Evolutionary conservation across 2,113 vertebrate species (phyloP).

Genomic region (Plecotus auritus): DNA sequence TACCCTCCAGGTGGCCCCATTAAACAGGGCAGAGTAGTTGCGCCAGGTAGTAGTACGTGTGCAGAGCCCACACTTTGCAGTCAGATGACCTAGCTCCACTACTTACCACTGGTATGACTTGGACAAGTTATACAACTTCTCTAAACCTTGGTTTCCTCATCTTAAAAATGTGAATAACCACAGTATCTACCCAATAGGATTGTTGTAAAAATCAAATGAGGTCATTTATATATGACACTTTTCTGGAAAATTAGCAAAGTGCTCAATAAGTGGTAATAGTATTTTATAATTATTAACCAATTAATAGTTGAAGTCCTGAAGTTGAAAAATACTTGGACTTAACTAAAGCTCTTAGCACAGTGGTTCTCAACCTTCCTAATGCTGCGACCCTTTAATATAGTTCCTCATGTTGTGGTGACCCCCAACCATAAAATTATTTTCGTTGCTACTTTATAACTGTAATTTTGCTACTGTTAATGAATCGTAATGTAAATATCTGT

Average conservation of each 20-base stretch:
- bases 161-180: background rate
- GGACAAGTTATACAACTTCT: background rate
- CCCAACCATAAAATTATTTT: too few relatives aligned
- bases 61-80: background rate
- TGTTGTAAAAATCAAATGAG: background rate
- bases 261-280: background rate
- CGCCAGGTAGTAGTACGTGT: background rate
- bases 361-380: too few relatives aligned
- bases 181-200: background rate
- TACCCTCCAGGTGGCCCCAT: background rate
- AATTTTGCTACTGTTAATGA: too few relatives aligned
- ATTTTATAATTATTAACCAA: constrained; percentile 34
- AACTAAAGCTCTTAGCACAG: background rate
- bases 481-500: too few relatives aligned
- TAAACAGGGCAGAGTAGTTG: background rate
- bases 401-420: too few relatives aligned
- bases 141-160: background rate
- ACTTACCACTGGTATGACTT: background rate
- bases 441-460: too few relatives aligned
- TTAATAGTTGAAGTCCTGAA: constrained; percentile 10
- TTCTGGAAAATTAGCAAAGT: constrained; percentile 7
- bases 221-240: background rate
- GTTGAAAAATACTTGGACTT: background rate
- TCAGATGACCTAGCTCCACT: background rate
- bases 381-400: too few relatives aligned